Evolutionary conservation across 2,888 invertebrate species (phyloP).

Genomic region (Epistrophe eligans): DNA sequence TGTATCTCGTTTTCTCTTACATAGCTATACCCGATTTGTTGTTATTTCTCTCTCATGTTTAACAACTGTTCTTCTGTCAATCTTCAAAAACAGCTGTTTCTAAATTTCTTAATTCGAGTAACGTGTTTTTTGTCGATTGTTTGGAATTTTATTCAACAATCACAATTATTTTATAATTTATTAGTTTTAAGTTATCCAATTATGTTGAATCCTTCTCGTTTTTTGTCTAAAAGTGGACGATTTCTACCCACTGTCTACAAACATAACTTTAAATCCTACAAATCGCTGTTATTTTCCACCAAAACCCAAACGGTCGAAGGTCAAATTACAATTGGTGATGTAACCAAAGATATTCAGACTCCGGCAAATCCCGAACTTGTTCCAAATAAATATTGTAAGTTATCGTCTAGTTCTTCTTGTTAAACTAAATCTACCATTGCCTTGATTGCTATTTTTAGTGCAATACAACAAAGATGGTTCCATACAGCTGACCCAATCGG

Average conservation of each 20-base stretch:
- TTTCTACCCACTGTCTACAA: slow-evolving; percentile 6
- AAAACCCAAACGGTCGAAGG: slow-evolving; percentile 78
- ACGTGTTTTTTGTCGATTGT: not conserved
- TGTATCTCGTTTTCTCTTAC: slow-evolving; percentile 27
- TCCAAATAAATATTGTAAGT: slow-evolving; percentile 86
- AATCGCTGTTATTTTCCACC: slow-evolving; percentile 40
- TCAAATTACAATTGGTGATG: slow-evolving; percentile 90
- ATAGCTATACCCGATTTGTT: slow-evolving; percentile 25
- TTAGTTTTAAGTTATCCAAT: slow-evolving; percentile 52
- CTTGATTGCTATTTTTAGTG: slow-evolving; percentile 5
- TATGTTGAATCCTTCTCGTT: slow-evolving; percentile 53
- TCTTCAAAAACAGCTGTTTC: slow-evolving; percentile 52
- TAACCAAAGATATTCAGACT: slow-evolving; percentile 87
- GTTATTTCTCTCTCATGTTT: slow-evolving; percentile 48
- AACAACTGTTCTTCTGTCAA: not conserved
- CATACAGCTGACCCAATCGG: slow-evolving; percentile 88
- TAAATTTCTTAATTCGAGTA: not conserved
- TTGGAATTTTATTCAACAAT: not conserved
- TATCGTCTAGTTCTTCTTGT: not conserved
- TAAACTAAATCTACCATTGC: no score
- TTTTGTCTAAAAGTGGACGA: slow-evolving; percentile 34
- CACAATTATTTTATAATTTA: not conserved
- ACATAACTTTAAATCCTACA: slow-evolving; percentile 19
- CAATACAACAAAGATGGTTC: slow-evolving; percentile 85
- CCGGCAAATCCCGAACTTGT: slow-evolving; percentile 91